Percentiles rank a stretch among this genome's conserved stretches.
Conservation (phyloP, 2,113 vertebrate genomes). For the Anhinga rufa region DNA sequence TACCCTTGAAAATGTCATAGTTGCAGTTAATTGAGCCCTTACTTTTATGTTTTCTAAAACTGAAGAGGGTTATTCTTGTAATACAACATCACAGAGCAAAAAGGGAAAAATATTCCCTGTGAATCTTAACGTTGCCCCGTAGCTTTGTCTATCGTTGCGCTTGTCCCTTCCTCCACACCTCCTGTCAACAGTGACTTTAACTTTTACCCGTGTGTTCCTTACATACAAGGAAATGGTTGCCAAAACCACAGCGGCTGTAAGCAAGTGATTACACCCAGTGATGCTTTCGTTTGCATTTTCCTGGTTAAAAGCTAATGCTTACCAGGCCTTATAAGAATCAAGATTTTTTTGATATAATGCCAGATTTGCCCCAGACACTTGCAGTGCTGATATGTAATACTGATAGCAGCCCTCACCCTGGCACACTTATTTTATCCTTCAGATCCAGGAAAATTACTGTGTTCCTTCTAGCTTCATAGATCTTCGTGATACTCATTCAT, state of each 20-base stretch:
- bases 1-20: background rate
- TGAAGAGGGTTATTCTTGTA: background rate
- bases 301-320: background rate
- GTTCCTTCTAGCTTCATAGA: background rate
- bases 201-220: background rate
- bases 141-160: background rate
- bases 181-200: background rate
- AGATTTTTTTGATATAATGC: background rate
- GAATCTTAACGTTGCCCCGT: background rate
- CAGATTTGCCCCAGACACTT: background rate
- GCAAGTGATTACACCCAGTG: background rate
- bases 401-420: background rate
- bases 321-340: background rate
- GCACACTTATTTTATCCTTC: background rate
- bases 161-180: background rate
- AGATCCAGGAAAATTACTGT: background rate
- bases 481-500: background rate
- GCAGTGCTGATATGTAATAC: background rate
- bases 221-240: conserved; percentile 37
- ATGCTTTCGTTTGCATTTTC: background rate
- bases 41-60: background rate
- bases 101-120: background rate
- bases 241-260: conserved; percentile 31
- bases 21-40: background rate
- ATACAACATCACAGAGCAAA: background rate